phyloP scores from a whole-genome alignment of 2,888 invertebrate species.

The Villa cingulata region DNA sequence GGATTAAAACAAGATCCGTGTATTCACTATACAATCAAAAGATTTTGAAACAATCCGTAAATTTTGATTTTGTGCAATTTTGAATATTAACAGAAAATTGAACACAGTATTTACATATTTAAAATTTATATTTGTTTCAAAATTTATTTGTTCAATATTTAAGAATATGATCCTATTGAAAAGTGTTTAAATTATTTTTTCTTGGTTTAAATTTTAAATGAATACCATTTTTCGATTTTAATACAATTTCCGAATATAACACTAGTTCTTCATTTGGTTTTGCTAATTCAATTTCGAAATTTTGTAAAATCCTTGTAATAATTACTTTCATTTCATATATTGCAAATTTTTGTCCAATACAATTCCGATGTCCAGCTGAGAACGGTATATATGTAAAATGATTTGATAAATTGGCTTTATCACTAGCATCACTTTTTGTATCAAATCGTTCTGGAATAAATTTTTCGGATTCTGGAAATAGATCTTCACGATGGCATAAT shows the following conservation, averaged over 20 bases:
- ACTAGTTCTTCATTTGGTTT: constrained; percentile 10
- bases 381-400: constrained; percentile 16
- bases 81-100: too few species aligned
- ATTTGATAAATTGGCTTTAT: constrained; percentile 14
- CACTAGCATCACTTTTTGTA: not conserved
- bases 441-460: constrained; percentile 17
- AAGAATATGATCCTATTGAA: too few species aligned
- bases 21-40: too few species aligned
- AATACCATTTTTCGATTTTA: constrained; percentile 15
- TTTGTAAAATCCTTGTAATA: constrained; percentile 12
- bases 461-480: constrained; percentile 13
- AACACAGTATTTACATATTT: too few species aligned
- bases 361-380: constrained; percentile 16
- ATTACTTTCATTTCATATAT: constrained; percentile 15
- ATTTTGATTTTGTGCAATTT: too few species aligned
- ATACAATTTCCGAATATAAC: constrained; percentile 11
- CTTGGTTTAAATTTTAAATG: constrained; percentile 6
- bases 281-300: constrained; percentile 11
- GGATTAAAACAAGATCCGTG: too few species aligned
- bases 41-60: too few species aligned
- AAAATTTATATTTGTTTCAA: too few species aligned
- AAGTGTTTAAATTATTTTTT: too few species aligned
- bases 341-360: constrained; percentile 18
- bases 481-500: constrained; percentile 9
- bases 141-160: too few species aligned